phyloP scores from a whole-genome alignment of 2,888 invertebrate genomes.

The Lagria hirta region DNA sequence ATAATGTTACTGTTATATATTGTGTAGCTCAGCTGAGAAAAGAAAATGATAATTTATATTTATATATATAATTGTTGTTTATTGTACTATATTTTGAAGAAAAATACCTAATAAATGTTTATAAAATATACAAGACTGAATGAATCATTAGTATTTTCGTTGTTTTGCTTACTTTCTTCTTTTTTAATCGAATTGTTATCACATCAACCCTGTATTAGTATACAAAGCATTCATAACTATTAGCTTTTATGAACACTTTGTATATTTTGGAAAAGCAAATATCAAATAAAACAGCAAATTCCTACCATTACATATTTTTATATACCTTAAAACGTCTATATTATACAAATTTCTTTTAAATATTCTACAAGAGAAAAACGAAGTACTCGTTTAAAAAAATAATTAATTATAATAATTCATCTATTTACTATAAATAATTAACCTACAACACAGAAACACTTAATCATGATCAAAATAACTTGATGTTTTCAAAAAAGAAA shows the following conservation, averaged over 20 bases:
- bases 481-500: too few relatives aligned
- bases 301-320: slow-evolving; percentile 21
- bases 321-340: slow-evolving; percentile 20
- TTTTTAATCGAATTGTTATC: too few relatives aligned
- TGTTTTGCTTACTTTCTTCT: too few relatives aligned
- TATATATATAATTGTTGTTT: slow-evolving; percentile 35
- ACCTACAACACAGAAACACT: slow-evolving; percentile 22
- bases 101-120: slow-evolving; percentile 31
- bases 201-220: too few relatives aligned
- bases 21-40: slow-evolving; percentile 9
- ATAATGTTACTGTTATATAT: slow-evolving; percentile 6
- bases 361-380: slow-evolving; percentile 22
- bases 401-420: slow-evolving; percentile 11
- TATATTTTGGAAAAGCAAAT: too few relatives aligned
- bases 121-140: too few relatives aligned
- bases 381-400: slow-evolving; percentile 15
- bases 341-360: slow-evolving; percentile 22
- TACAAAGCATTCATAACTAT: too few relatives aligned
- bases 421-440: slow-evolving; percentile 22
- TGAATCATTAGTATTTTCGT: too few relatives aligned
- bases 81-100: slow-evolving; percentile 32
- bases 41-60: slow-evolving; percentile 25
- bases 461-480: too few relatives aligned
- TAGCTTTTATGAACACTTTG: too few relatives aligned
- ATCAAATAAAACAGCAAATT: slow-evolving; percentile 2